Conservation (phyloP, 1,140 invertebrate genomes). For the Holotrichia oblita region DNA sequence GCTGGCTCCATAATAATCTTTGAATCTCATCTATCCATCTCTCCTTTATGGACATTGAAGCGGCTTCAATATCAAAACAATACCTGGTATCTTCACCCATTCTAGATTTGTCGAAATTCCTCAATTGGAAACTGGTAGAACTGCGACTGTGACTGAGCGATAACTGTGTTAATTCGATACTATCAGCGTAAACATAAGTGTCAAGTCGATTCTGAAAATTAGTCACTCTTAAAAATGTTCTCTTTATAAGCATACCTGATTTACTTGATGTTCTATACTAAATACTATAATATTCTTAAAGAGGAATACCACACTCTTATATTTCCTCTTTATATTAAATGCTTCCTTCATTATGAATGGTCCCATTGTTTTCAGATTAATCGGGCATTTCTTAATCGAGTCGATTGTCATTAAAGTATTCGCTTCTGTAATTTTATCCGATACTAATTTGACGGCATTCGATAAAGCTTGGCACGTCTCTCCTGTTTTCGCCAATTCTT, state of each 20-base stretch:
- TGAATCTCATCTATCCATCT: conserved; percentile 23
- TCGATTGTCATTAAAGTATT: conserved; percentile 54
- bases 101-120: conserved; percentile 19
- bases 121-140: conserved; percentile 5
- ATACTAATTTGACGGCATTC: conserved; percentile 49
- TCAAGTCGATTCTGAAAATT: neutral
- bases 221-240: neutral
- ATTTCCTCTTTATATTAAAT: conserved; percentile 47
- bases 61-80: conserved; percentile 12
- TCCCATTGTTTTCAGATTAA: conserved; percentile 51
- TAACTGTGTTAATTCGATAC: neutral
- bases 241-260: neutral
- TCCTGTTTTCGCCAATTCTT: conserved; percentile 48
- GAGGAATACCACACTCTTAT: conserved; percentile 20
- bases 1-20: conserved; percentile 19
- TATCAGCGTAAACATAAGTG: neutral
- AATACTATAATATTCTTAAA: conserved; percentile 25
- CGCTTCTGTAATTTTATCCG: conserved; percentile 51
- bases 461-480: conserved; percentile 33
- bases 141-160: neutral
- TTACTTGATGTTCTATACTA: neutral
- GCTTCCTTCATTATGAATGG: conserved; percentile 53
- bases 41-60: neutral
- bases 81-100: neutral
- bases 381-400: conserved; percentile 51